Percentiles rank a stretch among this genome's conserved stretches.
Evolutionary conservation across 2,797 vertebrate species (phyloP).

Genomic region (Cuniculus paca): DNA sequence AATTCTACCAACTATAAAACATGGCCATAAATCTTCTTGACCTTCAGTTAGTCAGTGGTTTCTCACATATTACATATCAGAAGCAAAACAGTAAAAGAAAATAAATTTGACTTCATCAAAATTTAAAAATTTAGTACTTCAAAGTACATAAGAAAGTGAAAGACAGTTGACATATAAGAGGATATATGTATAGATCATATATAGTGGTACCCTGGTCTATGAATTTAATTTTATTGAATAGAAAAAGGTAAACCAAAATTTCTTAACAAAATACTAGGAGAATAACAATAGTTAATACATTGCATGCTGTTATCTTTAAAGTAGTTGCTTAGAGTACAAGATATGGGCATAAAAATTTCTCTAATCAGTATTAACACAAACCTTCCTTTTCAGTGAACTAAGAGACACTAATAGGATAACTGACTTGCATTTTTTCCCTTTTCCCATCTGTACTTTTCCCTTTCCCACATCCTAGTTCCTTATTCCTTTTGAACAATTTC

Average conservation of each 20-base stretch:
- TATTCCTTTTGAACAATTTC: background rate
- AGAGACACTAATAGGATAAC: background rate
- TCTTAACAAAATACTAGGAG: background rate
- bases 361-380: background rate
- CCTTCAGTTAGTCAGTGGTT: background rate
- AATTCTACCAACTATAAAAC: background rate
- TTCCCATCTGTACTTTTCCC: background rate
- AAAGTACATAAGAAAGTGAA: conserved; percentile 2
- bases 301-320: background rate
- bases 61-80: background rate
- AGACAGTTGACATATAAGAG: background rate
- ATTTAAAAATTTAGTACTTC: background rate
- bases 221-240: background rate
- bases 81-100: background rate
- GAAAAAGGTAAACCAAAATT: background rate
- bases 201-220: background rate
- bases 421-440: background rate
- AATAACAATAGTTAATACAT: background rate
- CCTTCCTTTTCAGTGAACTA: background rate
- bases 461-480: background rate
- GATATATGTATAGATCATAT: background rate
- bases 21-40: background rate
- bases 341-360: background rate
- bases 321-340: background rate
- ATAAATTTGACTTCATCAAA: background rate